Percentiles rank a stretch among this genome's conserved stretches.
phyloP scores from a whole-genome alignment of 1,140 invertebrate genomes.

The Papilio polyxenes region DNA sequence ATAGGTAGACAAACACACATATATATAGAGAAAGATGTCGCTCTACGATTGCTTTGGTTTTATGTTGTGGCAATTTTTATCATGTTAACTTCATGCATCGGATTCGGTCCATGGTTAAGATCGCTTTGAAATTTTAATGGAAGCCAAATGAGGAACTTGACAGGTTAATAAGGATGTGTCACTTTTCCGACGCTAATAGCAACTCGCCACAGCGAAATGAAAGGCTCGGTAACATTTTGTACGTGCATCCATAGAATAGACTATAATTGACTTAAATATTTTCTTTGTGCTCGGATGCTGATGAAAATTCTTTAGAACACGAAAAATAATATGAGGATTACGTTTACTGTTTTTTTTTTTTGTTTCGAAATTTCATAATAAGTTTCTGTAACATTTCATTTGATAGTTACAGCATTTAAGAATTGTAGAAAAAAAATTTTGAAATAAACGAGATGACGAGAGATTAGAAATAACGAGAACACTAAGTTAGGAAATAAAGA shows the following conservation, averaged over 20 bases:
- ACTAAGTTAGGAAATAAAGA: too few species aligned
- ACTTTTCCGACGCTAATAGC: conserved; percentile 24
- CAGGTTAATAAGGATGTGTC: conserved; percentile 34
- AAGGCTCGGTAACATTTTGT: neutral
- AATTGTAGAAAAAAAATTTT: too few species aligned
- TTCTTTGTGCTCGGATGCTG: neutral
- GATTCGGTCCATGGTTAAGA: conserved; percentile 2
- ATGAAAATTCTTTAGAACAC: neutral
- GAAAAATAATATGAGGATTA: neutral
- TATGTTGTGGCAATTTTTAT: neutral
- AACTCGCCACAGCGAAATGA: neutral
- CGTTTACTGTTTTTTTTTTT: neutral
- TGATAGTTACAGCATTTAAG: neutral
- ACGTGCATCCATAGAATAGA: conserved; percentile 1
- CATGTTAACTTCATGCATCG: neutral
- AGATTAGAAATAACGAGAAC: too few species aligned
- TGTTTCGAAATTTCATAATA: neutral
- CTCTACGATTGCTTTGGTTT: neutral
- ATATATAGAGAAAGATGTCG: neutral
- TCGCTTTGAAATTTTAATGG: conserved; percentile 28
- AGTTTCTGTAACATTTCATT: too few species aligned
- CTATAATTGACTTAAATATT: conserved; percentile 10
- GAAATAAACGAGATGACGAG: too few species aligned
- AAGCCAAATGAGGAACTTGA: conserved; percentile 16
- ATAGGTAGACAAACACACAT: too few species aligned